A percentile compares a stretch with the other conserved stretches of the same genome.
These are phyloP conservation scores for Balaeniceps rex DNA, from an alignment of 2,113 vertebrate genomes.

Conservation along the genomic window DNA sequence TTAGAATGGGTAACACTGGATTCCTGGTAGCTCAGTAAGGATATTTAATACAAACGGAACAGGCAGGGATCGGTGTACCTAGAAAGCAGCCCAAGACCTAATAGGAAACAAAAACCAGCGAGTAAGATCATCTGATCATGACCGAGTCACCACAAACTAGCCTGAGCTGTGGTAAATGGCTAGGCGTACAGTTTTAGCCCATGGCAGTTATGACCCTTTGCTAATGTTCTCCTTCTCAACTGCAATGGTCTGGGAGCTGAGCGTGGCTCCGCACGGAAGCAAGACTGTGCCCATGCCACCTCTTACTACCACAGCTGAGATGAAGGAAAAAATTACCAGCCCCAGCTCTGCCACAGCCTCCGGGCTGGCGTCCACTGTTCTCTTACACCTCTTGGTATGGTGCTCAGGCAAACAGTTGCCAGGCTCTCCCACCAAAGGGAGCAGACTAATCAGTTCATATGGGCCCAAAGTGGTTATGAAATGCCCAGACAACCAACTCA, in stretches of 20 bases:
- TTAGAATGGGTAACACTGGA: background rate
- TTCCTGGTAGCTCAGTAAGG: background rate
- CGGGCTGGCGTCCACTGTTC: background rate
- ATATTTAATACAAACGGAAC: background rate
- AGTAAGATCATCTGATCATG: background rate
- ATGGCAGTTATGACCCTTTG: background rate
- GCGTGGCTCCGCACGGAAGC: background rate
- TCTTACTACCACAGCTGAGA: background rate
- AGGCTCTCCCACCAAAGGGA: background rate
- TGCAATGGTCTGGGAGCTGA: background rate
- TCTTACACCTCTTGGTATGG: background rate
- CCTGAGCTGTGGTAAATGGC: background rate
- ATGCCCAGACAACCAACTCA: background rate
- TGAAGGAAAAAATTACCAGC: background rate
- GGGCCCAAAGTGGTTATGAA: background rate
- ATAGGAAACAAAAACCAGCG: background rate
- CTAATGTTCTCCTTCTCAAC: background rate
- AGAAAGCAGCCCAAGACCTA: background rate
- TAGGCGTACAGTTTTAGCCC: background rate
- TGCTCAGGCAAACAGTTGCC: background rate
- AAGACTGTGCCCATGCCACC: background rate
- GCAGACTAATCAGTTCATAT: background rate
- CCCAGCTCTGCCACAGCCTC: background rate
- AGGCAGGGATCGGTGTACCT: background rate
- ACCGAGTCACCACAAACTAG: fast-evolving